Evolutionary conservation across 2,888 invertebrate genomes (phyloP).

Genomic region (Selenia dentaria): DNA sequence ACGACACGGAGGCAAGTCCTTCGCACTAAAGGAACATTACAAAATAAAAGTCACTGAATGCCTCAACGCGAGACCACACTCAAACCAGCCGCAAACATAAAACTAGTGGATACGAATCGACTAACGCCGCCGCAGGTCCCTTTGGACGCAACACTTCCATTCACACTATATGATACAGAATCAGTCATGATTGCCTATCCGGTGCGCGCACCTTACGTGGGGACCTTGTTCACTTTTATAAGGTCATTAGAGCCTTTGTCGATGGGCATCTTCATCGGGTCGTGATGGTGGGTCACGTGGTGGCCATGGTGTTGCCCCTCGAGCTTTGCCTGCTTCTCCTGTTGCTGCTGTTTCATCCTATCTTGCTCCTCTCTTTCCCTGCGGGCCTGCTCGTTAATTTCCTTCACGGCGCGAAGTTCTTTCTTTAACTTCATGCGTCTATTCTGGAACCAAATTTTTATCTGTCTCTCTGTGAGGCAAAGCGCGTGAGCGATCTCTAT

Average conservation of each 20-base stretch:
- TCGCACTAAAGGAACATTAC: conserved; percentile 81
- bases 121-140: conserved; percentile 71
- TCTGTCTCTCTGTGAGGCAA: conserved; percentile 97
- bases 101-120: conserved; percentile 82
- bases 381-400: conserved; percentile 97
- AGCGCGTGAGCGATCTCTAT: conserved; percentile 99
- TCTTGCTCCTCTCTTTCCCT: conserved; percentile 96
- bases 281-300: conserved; percentile 89
- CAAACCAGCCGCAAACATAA: conserved; percentile 75
- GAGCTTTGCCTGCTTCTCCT: conserved; percentile 93
- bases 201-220: conserved; percentile 86
- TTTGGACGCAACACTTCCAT: conserved; percentile 78
- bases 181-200: conserved; percentile 77
- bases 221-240: conserved; percentile 91
- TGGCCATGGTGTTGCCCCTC: conserved; percentile 89
- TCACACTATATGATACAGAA: conserved; percentile 84
- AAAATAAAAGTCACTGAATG: conserved; percentile 65
- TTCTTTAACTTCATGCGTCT: conserved; percentile 98
- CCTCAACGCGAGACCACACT: conserved; percentile 65
- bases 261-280: conserved; percentile 89
- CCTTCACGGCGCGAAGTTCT: conserved; percentile 96
- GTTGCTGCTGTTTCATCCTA: conserved; percentile 95
- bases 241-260: conserved; percentile 91
- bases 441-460: conserved; percentile 99
- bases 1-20: conserved; percentile 76